phyloP scores from a whole-genome alignment of 2,888 invertebrate species.

The Marronus borbonicus region DNA sequence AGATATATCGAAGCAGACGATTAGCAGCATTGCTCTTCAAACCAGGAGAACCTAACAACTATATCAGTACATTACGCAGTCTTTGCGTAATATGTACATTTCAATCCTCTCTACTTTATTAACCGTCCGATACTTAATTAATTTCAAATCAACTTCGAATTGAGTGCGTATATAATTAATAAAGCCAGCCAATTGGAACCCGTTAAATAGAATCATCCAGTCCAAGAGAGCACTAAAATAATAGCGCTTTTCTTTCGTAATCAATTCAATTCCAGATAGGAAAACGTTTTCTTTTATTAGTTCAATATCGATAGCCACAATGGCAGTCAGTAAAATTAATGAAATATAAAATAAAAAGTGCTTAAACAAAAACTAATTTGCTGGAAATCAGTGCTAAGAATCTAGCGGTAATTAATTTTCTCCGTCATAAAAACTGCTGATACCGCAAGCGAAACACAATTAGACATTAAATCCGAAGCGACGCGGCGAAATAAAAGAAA shows the following conservation, averaged over 20 bases:
- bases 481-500: conserved; percentile 29
- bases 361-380: conserved; percentile 48
- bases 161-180: no score
- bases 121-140: not conserved
- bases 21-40: no score
- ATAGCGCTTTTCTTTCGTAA: not conserved
- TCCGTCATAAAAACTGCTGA: conserved; percentile 51
- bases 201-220: conserved; percentile 26
- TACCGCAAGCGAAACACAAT: conserved; percentile 44
- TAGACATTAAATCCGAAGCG: conserved; percentile 46
- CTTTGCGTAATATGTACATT: no score
- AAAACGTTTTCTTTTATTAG: conserved; percentile 26
- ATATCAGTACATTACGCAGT: no score
- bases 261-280: conserved; percentile 19
- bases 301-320: conserved; percentile 20
- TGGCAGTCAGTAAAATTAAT: conserved; percentile 27
- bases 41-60: no score
- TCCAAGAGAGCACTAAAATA: conserved; percentile 8
- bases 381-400: conserved; percentile 41
- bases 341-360: conserved; percentile 44
- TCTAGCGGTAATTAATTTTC: conserved; percentile 48
- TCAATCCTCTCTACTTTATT: not conserved
- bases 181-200: not conserved
- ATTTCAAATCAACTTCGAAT: not conserved
- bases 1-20: no score